These are phyloP conservation scores for Poecilia wingei DNA, from an alignment of 2,797 vertebrate species.

Conservation along the genomic window DNA sequence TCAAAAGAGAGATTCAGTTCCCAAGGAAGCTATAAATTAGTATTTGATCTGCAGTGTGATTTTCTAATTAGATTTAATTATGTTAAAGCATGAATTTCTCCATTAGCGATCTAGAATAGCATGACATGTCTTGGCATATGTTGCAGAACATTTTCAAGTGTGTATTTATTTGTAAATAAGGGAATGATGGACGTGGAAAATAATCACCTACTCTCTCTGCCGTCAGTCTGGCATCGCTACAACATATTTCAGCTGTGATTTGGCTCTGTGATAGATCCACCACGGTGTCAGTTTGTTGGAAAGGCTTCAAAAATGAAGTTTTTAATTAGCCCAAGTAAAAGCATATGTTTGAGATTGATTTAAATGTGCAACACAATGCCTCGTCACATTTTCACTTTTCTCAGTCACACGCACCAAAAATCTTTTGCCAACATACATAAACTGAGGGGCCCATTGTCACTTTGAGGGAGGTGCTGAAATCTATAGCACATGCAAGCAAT, in stretches of 20 bases:
- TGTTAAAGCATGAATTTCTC: not conserved
- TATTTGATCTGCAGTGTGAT: not conserved
- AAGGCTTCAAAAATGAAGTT: not conserved
- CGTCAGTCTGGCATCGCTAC: not conserved
- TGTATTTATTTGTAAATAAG: not conserved
- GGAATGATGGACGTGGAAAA: constrained; percentile 1
- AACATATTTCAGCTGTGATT: not conserved
- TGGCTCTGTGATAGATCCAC: not conserved
- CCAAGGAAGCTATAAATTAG: not conserved
- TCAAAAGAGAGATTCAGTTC: not conserved
- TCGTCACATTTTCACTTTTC: not conserved
- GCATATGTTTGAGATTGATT: not conserved
- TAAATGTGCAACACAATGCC: not conserved
- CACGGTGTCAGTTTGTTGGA: not conserved
- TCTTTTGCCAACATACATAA: not conserved
- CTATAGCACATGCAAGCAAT: not conserved
- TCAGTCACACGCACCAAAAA: not conserved
- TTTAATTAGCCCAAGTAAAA: not conserved
- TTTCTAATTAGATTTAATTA: not conserved
- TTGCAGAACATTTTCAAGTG: not conserved
- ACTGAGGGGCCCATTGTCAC: not conserved
- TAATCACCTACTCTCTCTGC: not conserved
- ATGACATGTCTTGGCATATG: constrained; percentile 4
- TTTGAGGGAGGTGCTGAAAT: not conserved
- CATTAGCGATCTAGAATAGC: not conserved